phyloP scores from a whole-genome alignment of 2,797 vertebrate genomes.

The Chromis chromis region DNA sequence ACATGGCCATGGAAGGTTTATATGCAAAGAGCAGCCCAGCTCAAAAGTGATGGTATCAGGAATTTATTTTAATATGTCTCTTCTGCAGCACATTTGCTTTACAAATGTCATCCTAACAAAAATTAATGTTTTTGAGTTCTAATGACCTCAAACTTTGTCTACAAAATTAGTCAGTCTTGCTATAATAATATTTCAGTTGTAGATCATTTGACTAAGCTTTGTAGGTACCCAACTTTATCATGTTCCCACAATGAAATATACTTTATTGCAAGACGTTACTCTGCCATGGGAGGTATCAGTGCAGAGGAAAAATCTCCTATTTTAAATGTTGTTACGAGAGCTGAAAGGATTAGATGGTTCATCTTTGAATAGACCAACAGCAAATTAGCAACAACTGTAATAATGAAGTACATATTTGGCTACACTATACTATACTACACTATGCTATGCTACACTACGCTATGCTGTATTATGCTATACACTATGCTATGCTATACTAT shows the following conservation, averaged over 20 bases:
- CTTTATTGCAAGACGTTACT: background rate
- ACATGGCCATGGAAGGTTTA: conserved; percentile 30
- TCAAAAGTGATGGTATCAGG: conserved; percentile 10
- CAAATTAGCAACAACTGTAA: no score
- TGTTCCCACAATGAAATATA: background rate
- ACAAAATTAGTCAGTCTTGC: no score
- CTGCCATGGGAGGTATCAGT: background rate
- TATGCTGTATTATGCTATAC: no score
- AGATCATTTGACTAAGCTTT: background rate
- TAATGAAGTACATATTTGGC: no score
- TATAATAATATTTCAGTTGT: background rate
- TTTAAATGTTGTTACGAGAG: no score
- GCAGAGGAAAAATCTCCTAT: background rate
- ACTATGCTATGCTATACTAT: no score
- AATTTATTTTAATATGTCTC: conserved; percentile 1
- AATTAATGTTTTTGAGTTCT: background rate
- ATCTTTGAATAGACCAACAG: no score
- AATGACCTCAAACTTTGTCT: no score
- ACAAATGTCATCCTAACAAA: background rate
- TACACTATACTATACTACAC: no score
- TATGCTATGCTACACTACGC: no score
- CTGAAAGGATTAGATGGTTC: no score
- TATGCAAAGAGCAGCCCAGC: conserved; percentile 8
- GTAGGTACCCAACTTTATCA: background rate
- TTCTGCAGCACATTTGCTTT: background rate